Base-by-base conservation (phyloP, 2,113 vertebrate genomes). In the Elachura formosa region DNA sequence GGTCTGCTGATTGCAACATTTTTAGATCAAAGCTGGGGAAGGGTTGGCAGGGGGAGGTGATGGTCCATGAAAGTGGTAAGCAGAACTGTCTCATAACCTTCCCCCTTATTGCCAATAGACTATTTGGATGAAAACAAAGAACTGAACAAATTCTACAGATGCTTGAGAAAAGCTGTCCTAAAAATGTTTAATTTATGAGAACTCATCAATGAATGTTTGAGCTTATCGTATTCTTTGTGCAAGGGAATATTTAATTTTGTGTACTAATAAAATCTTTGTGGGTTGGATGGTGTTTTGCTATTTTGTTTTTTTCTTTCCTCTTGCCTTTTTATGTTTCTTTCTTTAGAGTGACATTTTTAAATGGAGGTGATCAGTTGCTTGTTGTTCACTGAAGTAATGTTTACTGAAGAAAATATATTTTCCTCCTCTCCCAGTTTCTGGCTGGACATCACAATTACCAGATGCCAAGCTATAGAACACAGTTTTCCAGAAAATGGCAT, bases 81-180 rank as follows among this genome's bases (percentile, higher is more conserved):
- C 90, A 89, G 94, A 90, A 88, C 72, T 33, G 59, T 83, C 71
- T 90, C 78, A 80, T 94, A 91, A 93, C 89, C 91, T 69, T 82
- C 81, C 63, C 51, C 72, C 41, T 43, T 62, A 49, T 45, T 95
- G 93, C 67, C 84, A 91, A 43, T 74, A 49, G 59, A 41, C 72
- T 77, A 56, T 95, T 90, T 91, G 91, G 87, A 93, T 67, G 72
- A 52, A 93, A 97, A 93, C 75, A 95, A 96, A 93, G 58, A 77
- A 52, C 40, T 19, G 64, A 90, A 62, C 43, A 72, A 89, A 93
- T 94, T 90, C 66, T 93, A 82, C 96, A 94, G 83, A 92, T 84
- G 94, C 84, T 90, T 59, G 79, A 72, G 73, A 81, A 88, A 96
- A 94, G 45, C n/a, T 51, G 90, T 83, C 55, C 82, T 74, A 61